These are phyloP conservation scores for Sesamia inferens DNA, from an alignment of 2,888 invertebrate species.

Conservation along the genomic window DNA sequence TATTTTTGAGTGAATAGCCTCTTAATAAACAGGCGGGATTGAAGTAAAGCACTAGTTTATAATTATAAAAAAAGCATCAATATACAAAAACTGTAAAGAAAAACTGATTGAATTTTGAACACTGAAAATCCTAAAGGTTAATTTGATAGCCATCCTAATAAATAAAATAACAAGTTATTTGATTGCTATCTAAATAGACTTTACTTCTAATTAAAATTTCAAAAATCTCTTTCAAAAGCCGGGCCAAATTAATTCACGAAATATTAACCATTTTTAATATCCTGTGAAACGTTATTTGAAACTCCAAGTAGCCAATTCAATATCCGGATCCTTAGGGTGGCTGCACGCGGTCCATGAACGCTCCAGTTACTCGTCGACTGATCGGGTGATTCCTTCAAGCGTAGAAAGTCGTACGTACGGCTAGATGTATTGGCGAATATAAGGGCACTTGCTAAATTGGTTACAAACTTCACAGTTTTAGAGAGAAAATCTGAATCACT, in stretches of 20 bases:
- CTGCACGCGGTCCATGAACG: conserved; percentile 24
- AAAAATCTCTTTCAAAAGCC: background rate
- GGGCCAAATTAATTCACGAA: conserved; percentile 22
- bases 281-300: conserved; percentile 41
- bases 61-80: no score
- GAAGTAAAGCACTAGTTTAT: no score
- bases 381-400: conserved; percentile 26
- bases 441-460: conserved; percentile 4
- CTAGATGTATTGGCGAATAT: conserved; percentile 13
- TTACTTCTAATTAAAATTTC: background rate
- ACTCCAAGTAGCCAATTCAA: conserved; percentile 37
- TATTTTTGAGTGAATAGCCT: no score
- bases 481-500: background rate
- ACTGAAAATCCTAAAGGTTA: no score
- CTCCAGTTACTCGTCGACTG: conserved; percentile 14
- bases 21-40: no score
- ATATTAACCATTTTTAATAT: conserved; percentile 29
- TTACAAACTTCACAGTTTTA: background rate
- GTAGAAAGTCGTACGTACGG: conserved; percentile 14
- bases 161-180: background rate
- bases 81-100: no score
- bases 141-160: no score
- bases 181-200: background rate
- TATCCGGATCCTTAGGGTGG: conserved; percentile 41
- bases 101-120: no score